phyloP scores from a whole-genome alignment of 2,113 vertebrate species.

The Plotosus lineatus region DNA sequence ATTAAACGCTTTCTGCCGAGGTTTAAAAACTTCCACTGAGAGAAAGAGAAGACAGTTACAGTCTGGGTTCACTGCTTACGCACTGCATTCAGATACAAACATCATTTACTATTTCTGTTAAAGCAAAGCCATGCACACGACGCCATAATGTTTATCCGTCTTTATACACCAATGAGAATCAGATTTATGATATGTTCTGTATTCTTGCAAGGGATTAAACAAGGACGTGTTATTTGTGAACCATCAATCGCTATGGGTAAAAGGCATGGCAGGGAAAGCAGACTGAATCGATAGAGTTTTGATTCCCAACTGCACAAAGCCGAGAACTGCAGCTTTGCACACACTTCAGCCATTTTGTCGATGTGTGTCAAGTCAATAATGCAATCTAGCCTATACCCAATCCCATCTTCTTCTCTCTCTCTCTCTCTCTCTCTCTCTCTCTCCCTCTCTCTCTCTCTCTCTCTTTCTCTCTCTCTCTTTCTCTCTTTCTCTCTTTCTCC shows the following conservation, averaged over 20 bases:
- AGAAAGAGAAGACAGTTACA: conserved; percentile 23
- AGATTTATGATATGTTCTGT: not conserved
- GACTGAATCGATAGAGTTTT: conserved; percentile 48
- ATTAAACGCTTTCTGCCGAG: conserved; percentile 35
- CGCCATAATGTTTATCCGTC: not conserved
- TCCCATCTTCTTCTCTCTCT: conserved; percentile 20
- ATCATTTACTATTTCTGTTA: not conserved
- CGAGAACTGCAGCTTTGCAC: conserved; percentile 36
- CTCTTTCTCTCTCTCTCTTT: conserved; percentile 14
- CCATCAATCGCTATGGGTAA: conserved; percentile 12
- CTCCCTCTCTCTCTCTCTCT: not conserved
- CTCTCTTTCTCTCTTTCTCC: too few relatives aligned
- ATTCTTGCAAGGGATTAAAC: conserved; percentile 16
- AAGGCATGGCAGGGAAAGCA: conserved; percentile 17
- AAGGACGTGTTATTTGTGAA: conserved; percentile 1
- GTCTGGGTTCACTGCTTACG: conserved; percentile 35
- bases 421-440: conserved; percentile 14
- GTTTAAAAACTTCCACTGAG: conserved; percentile 6
- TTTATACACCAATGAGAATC: not conserved
- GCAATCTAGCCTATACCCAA: conserved; percentile 50
- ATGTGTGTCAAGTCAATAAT: conserved; percentile 51
- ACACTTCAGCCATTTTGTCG: conserved; percentile 51
- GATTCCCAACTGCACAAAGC: conserved; percentile 39
- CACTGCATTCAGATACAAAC: conserved; percentile 37
- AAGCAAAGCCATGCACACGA: not conserved